Percentiles rank a stretch among this genome's conserved stretches.
These are phyloP conservation scores for Lydus trimaculatus DNA, from an alignment of 2,888 invertebrate species.

Conservation along the genomic window DNA sequence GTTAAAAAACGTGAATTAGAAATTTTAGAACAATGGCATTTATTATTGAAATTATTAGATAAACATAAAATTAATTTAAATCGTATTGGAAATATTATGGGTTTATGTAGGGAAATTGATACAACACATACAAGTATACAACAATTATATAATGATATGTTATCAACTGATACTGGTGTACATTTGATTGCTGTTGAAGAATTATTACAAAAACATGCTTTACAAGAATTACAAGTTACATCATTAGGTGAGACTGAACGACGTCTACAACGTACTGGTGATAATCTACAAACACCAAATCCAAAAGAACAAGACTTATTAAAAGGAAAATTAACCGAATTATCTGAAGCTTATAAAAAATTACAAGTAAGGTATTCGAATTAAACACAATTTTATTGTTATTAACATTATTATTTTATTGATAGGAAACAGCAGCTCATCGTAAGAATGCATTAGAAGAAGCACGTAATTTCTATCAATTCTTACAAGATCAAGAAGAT, in stretches of 20 bases:
- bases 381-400: background rate
- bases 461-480: conserved; percentile 92
- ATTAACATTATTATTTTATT: conserved; percentile 25
- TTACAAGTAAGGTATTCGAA: conserved; percentile 62
- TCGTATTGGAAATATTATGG: conserved; percentile 85
- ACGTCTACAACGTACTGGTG: conserved; percentile 74
- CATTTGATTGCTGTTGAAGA: conserved; percentile 96
- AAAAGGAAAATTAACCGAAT: conserved; percentile 74
- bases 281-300: conserved; percentile 59
- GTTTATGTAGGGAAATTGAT: conserved; percentile 89
- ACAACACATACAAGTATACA: conserved; percentile 83
- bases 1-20: conserved; percentile 70
- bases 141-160: conserved; percentile 78
- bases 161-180: conserved; percentile 89
- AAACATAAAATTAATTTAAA: conserved; percentile 80
- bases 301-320: conserved; percentile 68
- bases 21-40: conserved; percentile 87
- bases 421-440: conserved; percentile 74
- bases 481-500: conserved; percentile 96
- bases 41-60: conserved; percentile 84
- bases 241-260: conserved; percentile 87
- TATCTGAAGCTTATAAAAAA: conserved; percentile 77
- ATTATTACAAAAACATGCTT: conserved; percentile 89
- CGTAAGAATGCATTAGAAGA: conserved; percentile 88
- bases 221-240: conserved; percentile 90